Percentiles rank a stretch among this genome's conserved stretches.
Evolutionary conservation across 2,797 vertebrate genomes (phyloP).

Genomic region (Prionace glauca): DNA sequence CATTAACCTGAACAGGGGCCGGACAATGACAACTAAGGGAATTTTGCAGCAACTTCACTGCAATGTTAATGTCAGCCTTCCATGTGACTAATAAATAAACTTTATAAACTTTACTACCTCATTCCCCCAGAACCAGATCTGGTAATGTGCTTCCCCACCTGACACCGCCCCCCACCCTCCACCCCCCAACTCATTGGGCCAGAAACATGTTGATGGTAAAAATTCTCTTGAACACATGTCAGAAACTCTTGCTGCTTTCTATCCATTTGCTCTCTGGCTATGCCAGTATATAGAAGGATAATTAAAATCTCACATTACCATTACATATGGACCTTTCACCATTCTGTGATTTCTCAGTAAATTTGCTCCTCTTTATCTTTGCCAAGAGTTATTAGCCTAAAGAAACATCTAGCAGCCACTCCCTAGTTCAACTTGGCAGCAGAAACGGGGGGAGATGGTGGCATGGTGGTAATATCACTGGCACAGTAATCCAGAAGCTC

Average conservation of each 20-base stretch:
- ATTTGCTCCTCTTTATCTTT: background rate
- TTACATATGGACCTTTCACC: background rate
- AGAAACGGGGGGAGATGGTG: background rate
- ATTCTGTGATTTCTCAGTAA: background rate
- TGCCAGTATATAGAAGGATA: background rate
- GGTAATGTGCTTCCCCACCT: background rate
- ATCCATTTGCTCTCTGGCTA: background rate
- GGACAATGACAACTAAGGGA: too few species aligned
- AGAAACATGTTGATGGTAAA: background rate
- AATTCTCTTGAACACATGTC: background rate
- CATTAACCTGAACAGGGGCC: too few species aligned
- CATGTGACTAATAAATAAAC: too few species aligned
- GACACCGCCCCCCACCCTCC: too few species aligned
- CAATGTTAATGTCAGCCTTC: too few species aligned
- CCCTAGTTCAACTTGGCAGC: background rate
- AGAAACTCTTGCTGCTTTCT: background rate
- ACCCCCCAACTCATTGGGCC: background rate
- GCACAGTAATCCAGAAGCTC: too few species aligned
- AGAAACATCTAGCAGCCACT: background rate
- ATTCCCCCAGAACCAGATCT: background rate
- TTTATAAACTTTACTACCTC: background rate
- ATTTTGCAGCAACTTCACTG: too few species aligned
- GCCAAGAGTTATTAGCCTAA: background rate
- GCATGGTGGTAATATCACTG: too few species aligned
- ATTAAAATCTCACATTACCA: background rate